A percentile compares a stretch with the other conserved stretches of the same genome.
Evolutionary conservation across 2,888 invertebrate species (phyloP).

Genomic region (Aelia acuminata): DNA sequence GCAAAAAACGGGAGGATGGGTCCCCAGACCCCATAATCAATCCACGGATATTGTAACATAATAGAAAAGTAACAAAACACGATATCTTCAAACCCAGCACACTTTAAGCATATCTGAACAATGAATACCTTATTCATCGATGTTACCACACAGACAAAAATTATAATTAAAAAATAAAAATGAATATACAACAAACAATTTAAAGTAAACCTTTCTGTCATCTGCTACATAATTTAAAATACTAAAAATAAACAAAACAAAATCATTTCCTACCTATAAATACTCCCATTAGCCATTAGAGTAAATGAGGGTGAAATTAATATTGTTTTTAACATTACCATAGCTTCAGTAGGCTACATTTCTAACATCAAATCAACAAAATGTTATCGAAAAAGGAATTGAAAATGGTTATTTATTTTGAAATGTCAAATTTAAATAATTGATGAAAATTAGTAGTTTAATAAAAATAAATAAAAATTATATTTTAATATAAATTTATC

Average conservation of each 20-base stretch:
- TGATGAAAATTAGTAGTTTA: background rate
- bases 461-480: background rate
- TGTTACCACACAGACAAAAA: too few species aligned
- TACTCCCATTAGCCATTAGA: background rate
- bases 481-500: background rate
- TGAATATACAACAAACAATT: background rate
- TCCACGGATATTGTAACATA: too few species aligned
- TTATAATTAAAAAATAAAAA: too few species aligned
- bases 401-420: background rate
- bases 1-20: too few species aligned
- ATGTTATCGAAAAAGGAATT: background rate
- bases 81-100: too few species aligned
- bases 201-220: conserved; percentile 20
- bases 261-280: conserved; percentile 17
- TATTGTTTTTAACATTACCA: background rate
- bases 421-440: background rate
- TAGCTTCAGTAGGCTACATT: background rate
- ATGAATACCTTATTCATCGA: too few species aligned
- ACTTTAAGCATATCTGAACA: too few species aligned
- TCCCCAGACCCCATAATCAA: too few species aligned
- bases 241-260: conserved; percentile 26
- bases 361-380: background rate
- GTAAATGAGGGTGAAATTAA: background rate
- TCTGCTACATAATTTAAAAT: background rate
- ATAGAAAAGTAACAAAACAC: too few species aligned